Evolutionary conservation across 2,888 invertebrate genomes (phyloP).

Genomic region (Eupithecia centaureata): DNA sequence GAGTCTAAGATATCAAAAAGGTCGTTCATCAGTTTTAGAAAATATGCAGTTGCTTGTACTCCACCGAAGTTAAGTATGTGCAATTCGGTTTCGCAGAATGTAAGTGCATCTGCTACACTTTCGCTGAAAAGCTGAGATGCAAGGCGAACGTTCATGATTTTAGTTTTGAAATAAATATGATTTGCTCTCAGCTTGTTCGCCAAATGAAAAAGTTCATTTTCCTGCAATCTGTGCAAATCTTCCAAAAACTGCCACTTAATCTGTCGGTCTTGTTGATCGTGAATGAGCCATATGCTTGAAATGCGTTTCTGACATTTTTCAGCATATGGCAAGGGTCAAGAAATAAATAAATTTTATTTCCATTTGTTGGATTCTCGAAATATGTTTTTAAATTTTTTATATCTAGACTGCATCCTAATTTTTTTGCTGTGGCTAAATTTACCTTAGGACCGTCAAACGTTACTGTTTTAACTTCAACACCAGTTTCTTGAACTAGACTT

Average conservation of each 20-base stretch:
- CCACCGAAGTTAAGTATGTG: neutral
- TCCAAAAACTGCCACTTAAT: neutral
- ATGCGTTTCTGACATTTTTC: neutral
- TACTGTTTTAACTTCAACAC: neutral
- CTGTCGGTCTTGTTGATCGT: neutral
- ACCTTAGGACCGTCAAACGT: neutral
- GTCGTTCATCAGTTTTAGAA: neutral
- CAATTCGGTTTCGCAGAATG: neutral
- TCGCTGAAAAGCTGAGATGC: slow-evolving; percentile 41
- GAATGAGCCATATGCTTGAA: neutral
- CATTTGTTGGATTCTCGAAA: neutral
- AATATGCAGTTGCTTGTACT: neutral
- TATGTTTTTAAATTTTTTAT: neutral
- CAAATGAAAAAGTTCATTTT: slow-evolving; percentile 14
- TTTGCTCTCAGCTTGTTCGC: neutral
- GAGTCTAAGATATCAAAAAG: neutral
- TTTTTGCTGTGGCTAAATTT: neutral
- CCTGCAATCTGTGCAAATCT: neutral
- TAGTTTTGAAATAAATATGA: slow-evolving; percentile 33
- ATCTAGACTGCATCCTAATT: neutral
- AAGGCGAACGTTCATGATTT: slow-evolving; percentile 40
- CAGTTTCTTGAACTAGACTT: neutral
- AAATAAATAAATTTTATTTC: neutral
- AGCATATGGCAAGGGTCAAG: slow-evolving; percentile 5
- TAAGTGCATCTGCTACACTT: slow-evolving; percentile 21